These are phyloP conservation scores for Apodemia zela DNA, from an alignment of 2,888 invertebrate species.

Conservation along the genomic window DNA sequence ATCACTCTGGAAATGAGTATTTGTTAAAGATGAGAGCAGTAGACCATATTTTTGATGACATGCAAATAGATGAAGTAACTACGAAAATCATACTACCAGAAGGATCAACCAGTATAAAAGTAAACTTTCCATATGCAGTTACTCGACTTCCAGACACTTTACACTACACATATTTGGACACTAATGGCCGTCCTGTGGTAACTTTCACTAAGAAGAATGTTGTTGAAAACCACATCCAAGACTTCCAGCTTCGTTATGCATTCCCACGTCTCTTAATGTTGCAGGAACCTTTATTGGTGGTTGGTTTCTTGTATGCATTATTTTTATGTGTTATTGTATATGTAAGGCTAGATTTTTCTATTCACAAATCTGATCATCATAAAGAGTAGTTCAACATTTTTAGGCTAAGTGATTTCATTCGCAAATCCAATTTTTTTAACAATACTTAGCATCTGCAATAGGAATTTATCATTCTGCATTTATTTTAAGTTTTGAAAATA, in stretches of 20 bases:
- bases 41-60: constrained; percentile 98
- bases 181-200: constrained; percentile 94
- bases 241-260: constrained; percentile 93
- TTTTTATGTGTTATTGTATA: constrained; percentile 96
- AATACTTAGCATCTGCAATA: background rate
- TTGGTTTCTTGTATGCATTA: constrained; percentile 92
- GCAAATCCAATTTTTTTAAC: constrained; percentile 31
- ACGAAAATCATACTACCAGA: constrained; percentile 97
- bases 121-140: constrained; percentile 91
- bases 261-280: constrained; percentile 93
- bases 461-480: background rate
- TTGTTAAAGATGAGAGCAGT: constrained; percentile 95
- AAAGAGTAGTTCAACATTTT: constrained; percentile 62
- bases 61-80: constrained; percentile 93
- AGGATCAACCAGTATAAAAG: constrained; percentile 89
- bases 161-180: constrained; percentile 97
- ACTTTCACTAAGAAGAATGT: constrained; percentile 90
- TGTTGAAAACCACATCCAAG: constrained; percentile 97
- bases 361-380: constrained; percentile 84
- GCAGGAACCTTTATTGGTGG: constrained; percentile 95
- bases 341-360: constrained; percentile 97
- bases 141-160: constrained; percentile 86
- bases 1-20: constrained; percentile 88
- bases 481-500: constrained; percentile 6
- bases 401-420: constrained; percentile 32